These are phyloP conservation scores for Pogonus chalceus DNA, from an alignment of 1,140 invertebrate genomes.

Conservation along the genomic window DNA sequence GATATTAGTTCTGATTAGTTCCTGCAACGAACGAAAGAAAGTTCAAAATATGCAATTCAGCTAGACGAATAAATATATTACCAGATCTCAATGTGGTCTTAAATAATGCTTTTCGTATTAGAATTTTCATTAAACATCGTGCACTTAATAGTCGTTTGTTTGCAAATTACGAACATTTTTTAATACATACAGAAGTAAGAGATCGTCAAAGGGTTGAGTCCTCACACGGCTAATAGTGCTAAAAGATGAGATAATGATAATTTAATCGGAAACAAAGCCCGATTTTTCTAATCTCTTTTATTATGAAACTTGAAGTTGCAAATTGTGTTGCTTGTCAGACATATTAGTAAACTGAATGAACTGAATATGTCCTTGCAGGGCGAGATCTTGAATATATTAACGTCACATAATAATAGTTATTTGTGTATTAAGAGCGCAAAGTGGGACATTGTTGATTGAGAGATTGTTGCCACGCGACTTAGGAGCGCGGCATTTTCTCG, in stretches of 20 bases:
- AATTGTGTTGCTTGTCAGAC: not conserved
- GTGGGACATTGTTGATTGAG: too few relatives aligned
- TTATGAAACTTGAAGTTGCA: not conserved
- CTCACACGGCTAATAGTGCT: not conserved
- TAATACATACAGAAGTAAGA: conserved; percentile 1
- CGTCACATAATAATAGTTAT: not conserved
- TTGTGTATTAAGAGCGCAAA: not conserved
- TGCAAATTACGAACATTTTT: not conserved
- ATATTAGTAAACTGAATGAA: not conserved
- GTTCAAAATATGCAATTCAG: not conserved
- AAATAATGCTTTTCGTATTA: not conserved
- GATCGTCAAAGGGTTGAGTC: not conserved
- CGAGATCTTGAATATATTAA: not conserved
- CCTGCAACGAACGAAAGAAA: not conserved
- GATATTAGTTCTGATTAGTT: conserved; percentile 2
- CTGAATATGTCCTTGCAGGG: not conserved
- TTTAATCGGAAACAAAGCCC: not conserved
- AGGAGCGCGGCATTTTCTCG: too few relatives aligned
- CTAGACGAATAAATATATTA: not conserved
- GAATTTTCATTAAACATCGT: not conserved
- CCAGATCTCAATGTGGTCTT: not conserved
- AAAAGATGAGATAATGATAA: conserved; percentile 4
- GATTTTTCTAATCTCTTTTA: conserved; percentile 3
- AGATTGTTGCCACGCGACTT: too few relatives aligned
- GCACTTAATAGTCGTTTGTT: conserved; percentile 3